A percentile compares a stretch with the other conserved stretches of the same genome.
phyloP scores from a whole-genome alignment of 2,113 vertebrate genomes.

The Grantiella picta region DNA sequence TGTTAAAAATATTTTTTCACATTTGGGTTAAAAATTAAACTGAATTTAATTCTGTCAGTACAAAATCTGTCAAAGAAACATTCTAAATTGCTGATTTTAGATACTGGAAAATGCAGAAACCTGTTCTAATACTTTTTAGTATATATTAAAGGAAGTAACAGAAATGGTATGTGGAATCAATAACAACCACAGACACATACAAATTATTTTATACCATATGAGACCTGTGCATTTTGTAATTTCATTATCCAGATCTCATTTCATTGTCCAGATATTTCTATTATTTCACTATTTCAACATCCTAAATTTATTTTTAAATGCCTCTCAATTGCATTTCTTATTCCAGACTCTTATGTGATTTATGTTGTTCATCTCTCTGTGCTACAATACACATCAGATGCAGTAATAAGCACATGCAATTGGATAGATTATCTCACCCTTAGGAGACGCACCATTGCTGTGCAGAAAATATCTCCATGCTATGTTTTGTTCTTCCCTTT shows the following conservation, averaged over 20 bases:
- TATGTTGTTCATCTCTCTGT: background rate
- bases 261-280: background rate
- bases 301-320: background rate
- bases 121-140: background rate
- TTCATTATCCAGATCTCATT: background rate
- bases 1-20: background rate
- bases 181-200: background rate
- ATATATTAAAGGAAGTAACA: background rate
- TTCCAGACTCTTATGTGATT: background rate
- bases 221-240: background rate
- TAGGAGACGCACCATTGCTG: background rate
- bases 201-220: background rate
- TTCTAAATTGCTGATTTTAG: background rate
- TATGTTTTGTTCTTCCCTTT: background rate
- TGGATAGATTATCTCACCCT: background rate
- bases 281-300: background rate
- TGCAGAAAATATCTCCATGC: background rate
- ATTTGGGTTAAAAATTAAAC: background rate
- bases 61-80: background rate
- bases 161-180: background rate
- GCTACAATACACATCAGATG: background rate
- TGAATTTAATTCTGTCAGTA: background rate
- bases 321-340: background rate
- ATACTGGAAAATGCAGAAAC: background rate
- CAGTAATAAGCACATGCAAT: background rate